Base-by-base conservation (phyloP, 2,797 vertebrate genomes). In the Siniperca undulata region DNA sequence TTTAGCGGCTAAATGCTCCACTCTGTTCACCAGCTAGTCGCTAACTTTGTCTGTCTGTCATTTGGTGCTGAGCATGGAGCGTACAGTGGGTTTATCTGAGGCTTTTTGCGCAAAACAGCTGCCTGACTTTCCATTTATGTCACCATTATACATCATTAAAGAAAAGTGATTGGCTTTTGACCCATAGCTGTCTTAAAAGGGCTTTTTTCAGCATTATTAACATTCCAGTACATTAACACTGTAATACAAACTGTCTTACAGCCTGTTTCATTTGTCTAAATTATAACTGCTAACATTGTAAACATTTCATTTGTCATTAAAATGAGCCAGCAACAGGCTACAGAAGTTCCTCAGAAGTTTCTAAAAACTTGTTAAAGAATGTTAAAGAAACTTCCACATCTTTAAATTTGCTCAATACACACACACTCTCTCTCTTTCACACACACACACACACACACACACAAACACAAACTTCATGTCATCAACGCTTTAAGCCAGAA, bases 381-480 rank as follows among this genome's bases (percentile, higher is more conserved):
- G 48, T 46, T 20, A 27, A 74, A 40, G 4, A 36, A 46, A 42
- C 11, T 12, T 3, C 5, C 36, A 36, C 36, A 42, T 42, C 40
- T 42, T 74, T 55, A 14, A 61, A 50, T 56, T 40, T 59, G 20
- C 17, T n/a, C 11, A 16, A 22, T 1, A 52, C 67, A 34, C 52
- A 38, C 46, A 19, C 20, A 7, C 55, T n/a, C 5, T 14, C 34
- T 14, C 46, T 14, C 46, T n/a, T n/a, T n/a, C 19, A 30, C 27
- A 46, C 42, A 50, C 65, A 27, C 20, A 71, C 38, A 77, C n/a
- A n/a, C 19, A 30, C 27, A 46, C 42, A 50, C 65, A 27, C 20
- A 71, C 38, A 77, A 64, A 68, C 44, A 66, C 42, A n/a, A 20
- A 65, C n/a, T 34, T 50, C 2, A 70, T 62, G 46, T 69, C 36